Evolutionary conservation across 2,113 vertebrate species (phyloP).

Genomic region (Phalacrocorax pelagicus): DNA sequence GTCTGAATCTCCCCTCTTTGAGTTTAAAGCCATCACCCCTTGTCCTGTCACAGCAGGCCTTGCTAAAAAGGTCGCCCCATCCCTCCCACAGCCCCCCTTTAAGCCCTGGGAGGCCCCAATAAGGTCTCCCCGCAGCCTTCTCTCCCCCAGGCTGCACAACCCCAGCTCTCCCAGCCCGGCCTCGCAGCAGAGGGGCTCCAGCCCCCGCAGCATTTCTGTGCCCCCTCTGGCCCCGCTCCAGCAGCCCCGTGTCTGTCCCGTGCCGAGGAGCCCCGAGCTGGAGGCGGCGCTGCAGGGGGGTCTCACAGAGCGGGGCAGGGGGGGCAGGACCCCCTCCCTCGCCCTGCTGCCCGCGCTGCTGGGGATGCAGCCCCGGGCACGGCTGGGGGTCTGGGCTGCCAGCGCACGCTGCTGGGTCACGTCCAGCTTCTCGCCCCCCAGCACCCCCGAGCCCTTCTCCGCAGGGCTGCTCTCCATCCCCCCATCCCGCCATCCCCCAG

Average conservation of each 20-base stretch:
- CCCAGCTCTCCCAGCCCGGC: background rate
- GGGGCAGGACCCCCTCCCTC: background rate
- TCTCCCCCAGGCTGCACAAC: background rate
- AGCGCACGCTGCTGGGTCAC: too few species aligned
- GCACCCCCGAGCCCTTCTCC: too few species aligned
- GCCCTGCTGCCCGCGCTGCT: accelerated
- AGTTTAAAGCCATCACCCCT: background rate
- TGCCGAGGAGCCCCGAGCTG: background rate
- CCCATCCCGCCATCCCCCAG: too few species aligned
- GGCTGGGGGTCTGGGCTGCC: background rate
- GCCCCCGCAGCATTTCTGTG: accelerated
- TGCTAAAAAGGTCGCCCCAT: accelerated
- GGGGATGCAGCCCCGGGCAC: background rate
- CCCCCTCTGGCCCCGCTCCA: background rate
- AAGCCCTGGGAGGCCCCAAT: accelerated
- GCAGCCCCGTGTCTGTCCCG: accelerated
- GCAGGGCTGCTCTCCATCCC: background rate
- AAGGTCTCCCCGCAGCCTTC: accelerated
- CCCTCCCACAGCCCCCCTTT: background rate
- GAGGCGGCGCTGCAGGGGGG: accelerated
- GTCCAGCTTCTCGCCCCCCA: background rate
- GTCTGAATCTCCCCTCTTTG: accelerated
- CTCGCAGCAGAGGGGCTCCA: accelerated
- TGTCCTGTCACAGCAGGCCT: accelerated
- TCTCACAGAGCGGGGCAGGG: background rate